Evolutionary conservation across 2,797 vertebrate genomes (phyloP), one percentile per base, ranked within the genome.

Genomic region (Malacoctenus gilli): DNA sequence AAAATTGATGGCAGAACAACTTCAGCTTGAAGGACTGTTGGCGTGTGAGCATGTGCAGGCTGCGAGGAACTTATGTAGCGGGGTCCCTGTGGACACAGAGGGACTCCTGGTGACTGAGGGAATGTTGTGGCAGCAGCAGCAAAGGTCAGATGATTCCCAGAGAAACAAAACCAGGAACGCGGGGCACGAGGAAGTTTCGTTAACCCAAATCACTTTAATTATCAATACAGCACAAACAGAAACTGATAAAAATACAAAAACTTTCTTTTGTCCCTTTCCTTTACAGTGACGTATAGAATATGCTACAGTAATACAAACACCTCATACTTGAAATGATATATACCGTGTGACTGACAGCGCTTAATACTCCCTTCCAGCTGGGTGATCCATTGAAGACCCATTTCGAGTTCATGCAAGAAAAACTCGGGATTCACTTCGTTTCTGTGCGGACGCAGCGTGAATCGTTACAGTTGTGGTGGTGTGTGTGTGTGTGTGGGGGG

Each of bases 231-330:
- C 74, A 89, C 85, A 36, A 81, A 81, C 74, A 39, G 50, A 83
- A 46, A 73, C 71, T 72, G 77, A 79, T 87, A 91, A 71, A 89
- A n/a, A n/a, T n/a, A n/a, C n/a, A n/a, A n/a, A 87, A 90, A 84
- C 64, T 65, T 67, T 71, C 31, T 61, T 57, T 69, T 42, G 57
- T 85, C 83, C 85, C 83, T 82, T 82, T 85, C n/a, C 63, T 83
- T 82, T 65, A 77, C 61, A 75, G 57, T 69, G 66, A 59, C 67
- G 64, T 68, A 77, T 68, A 83, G 65, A 70, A 69, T 77, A 75
- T 82, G 80, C 77, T 85, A 86, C 80, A 84, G 60, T 72, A 59
- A 82, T 13, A 78, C 40, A 71, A 28, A 65, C 37, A 53, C 53
- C 57, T 63, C 54, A 51, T 51, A 59, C 32, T 63, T 79, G 68